Base-by-base conservation (phyloP, 2,888 invertebrate species). In the Steinernema hermaphroditum region DNA sequence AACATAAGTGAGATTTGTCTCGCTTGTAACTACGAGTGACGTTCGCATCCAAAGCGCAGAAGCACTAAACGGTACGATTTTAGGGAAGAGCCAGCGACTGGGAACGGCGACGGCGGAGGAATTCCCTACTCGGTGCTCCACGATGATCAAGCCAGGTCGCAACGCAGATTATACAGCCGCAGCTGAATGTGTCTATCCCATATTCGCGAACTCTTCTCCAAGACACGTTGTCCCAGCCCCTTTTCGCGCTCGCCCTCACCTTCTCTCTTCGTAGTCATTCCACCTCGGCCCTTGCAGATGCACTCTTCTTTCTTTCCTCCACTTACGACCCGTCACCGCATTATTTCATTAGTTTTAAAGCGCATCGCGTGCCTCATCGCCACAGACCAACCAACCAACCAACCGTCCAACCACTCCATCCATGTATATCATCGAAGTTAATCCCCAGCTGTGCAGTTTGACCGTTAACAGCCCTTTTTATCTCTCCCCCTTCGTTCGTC, bases 121-220 rank as follows among this genome's bases (percentile, higher is more conserved):
- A 62, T 62, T 32, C 62, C 62, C 34, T 62, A 62, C 62, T 62
- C 62, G 62, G 62, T 62, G 62, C 62, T 62, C 62, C 62, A 62
- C 29, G 62, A 62, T 34, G 16, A 46, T 46, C 29, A 62, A 2
- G 9, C 62, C 62, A 62, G 62, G 62, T 62, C 62, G 62, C 62
- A 62, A 62, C 62, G 62, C 16, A 62, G 62, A 62, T 62, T 62
- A 62, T 62, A 62, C 62, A 62, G 34, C 62, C 27, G 62, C 34
- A 62, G 62, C 62, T 62, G 62, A 62, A 62, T 62, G 9, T 62
- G 62, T 34, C 14, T 46, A 46, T 46, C 34, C 16, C 37, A 12
- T 37, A 4, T 37, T 37, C 37, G 37, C 24, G 50, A 24, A 22
- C 22, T 9, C 12, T 19, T 12, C 22, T 12, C 22, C 50, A 24